Evolutionary conservation across 1,140 invertebrate genomes (phyloP).

Genomic region (Drosophila miranda): DNA sequence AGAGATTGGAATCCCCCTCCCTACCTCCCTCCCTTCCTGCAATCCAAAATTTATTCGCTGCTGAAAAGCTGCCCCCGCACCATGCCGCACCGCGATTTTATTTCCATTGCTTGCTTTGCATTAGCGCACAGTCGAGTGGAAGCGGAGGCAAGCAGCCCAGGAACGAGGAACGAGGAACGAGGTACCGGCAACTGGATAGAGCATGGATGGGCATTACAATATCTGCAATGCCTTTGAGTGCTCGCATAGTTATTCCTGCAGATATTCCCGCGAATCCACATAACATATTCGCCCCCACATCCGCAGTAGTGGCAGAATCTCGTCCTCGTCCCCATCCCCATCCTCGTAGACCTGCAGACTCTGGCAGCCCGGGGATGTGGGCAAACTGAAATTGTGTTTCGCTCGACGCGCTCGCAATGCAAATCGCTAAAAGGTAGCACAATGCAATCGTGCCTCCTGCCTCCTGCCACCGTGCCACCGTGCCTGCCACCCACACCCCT

Average conservation of each 20-base stretch:
- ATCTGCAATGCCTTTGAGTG: slow-evolving; percentile 74
- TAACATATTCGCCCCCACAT: slow-evolving; percentile 9
- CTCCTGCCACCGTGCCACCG: slow-evolving; percentile 1
- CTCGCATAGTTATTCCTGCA: slow-evolving; percentile 53
- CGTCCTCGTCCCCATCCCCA: too few species aligned
- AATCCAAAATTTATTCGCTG: slow-evolving; percentile 71
- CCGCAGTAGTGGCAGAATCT: not conserved
- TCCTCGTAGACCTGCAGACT: too few species aligned
- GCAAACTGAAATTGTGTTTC: slow-evolving; percentile 74
- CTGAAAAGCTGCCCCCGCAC: slow-evolving; percentile 46
- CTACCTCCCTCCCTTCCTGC: slow-evolving; percentile 12
- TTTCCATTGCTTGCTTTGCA: slow-evolving; percentile 74
- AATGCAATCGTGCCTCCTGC: slow-evolving; percentile 30
- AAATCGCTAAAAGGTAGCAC: slow-evolving; percentile 75
- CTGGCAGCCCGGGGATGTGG: slow-evolving; percentile 49
- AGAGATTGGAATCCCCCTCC: slow-evolving; percentile 57
- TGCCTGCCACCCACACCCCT: slow-evolving; percentile 17
- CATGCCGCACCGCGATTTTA: slow-evolving; percentile 49
- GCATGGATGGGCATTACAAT: slow-evolving; percentile 62
- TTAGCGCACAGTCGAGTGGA: slow-evolving; percentile 71
- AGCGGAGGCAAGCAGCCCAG: slow-evolving; percentile 8
- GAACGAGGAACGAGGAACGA: not conserved
- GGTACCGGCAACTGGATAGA: not conserved
- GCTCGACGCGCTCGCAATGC: slow-evolving; percentile 64
- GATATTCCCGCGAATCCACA: slow-evolving; percentile 40